Conservation (phyloP, 2,888 invertebrate species). For the Xanthia togata region DNA sequence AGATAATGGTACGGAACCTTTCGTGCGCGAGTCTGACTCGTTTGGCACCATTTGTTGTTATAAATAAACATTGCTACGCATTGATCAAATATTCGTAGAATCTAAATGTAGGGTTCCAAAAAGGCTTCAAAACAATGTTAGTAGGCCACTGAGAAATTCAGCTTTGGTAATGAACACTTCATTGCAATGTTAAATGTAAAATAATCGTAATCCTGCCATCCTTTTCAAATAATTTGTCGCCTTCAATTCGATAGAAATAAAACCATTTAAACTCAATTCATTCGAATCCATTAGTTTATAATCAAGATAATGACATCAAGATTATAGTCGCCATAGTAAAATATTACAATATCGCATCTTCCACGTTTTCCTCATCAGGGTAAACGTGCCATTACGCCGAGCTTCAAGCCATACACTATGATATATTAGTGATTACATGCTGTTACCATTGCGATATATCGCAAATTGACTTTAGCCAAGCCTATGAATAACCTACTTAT, state of each 20-base stretch:
- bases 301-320: slow-evolving; percentile 5
- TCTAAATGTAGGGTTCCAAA: not conserved
- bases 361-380: slow-evolving; percentile 49
- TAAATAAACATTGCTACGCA: not conserved
- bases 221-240: not conserved
- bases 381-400: slow-evolving; percentile 29
- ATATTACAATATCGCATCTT: slow-evolving; percentile 14
- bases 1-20: no score
- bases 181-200: not conserved
- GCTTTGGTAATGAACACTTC: not conserved
- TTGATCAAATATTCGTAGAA: not conserved
- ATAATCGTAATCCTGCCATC: not conserved
- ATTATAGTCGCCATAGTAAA: slow-evolving; percentile 7
- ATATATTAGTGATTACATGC: slow-evolving; percentile 47
- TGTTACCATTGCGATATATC: slow-evolving; percentile 41
- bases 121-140: not conserved
- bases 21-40: no score
- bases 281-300: slow-evolving; percentile 7
- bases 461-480: slow-evolving; percentile 26
- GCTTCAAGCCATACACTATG: slow-evolving; percentile 22
- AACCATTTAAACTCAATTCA: not conserved
- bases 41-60: no score
- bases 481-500: slow-evolving; percentile 22
- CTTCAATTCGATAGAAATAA: not conserved
- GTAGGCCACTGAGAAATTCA: not conserved